Percentiles rank a stretch among this genome's conserved stretches.
These are phyloP conservation scores for Pollenia angustigena DNA, from an alignment of 2,888 invertebrate species.

Conservation along the genomic window DNA sequence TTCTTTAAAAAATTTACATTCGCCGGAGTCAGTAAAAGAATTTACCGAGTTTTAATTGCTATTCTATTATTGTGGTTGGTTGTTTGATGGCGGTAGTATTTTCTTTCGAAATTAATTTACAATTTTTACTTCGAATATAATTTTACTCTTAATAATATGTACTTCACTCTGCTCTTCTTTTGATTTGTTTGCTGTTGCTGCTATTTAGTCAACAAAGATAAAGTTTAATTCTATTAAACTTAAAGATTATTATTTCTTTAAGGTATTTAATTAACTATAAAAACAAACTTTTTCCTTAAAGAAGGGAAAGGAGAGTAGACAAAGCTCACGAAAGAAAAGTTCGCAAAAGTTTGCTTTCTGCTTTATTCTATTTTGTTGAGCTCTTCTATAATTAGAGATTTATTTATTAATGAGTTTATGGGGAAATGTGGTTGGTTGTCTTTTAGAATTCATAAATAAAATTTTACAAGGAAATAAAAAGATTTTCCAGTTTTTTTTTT, in stretches of 20 bases:
- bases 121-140: conserved; percentile 10
- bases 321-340: conserved; percentile 20
- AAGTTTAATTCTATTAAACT: conserved; percentile 67
- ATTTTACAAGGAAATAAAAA: background rate
- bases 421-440: conserved; percentile 17
- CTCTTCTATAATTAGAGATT: background rate
- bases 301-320: background rate
- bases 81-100: conserved; percentile 27
- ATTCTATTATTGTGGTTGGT: conserved; percentile 18
- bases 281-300: conserved; percentile 24
- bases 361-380: background rate
- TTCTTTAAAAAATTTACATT: conserved; percentile 24
- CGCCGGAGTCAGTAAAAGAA: background rate
- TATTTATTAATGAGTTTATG: conserved; percentile 5
- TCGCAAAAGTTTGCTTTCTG: conserved; percentile 1
- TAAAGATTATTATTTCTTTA: conserved; percentile 51
- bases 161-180: background rate
- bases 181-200: background rate
- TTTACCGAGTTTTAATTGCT: conserved; percentile 15
- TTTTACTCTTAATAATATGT: background rate
- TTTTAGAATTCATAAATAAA: background rate
- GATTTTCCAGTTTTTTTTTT: too few relatives aligned
- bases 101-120: conserved; percentile 53
- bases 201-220: conserved; percentile 53
- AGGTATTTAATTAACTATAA: conserved; percentile 67